Evolutionary conservation across 2,797 vertebrate genomes (phyloP), one percentile per base, ranked within the genome.

Genomic region (Pipistrellus pygmaeus): DNA sequence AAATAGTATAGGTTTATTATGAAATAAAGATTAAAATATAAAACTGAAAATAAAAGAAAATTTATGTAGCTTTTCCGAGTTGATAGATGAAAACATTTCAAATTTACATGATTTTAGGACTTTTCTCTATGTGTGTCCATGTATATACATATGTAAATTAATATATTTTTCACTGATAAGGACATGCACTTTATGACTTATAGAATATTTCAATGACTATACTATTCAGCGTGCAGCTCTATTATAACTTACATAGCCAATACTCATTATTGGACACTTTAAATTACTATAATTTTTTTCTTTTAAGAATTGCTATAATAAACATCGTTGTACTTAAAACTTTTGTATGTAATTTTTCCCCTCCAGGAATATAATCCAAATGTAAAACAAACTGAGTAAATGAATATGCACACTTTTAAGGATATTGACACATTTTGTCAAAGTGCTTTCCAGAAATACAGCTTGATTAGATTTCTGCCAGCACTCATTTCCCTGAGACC

Each of bases 281-380:
- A 86, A 89, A 76, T 71, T 84, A 27, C 55, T 90, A 32, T 66
- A 62, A 44, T 68, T 93, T 38, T 57, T 92, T 80, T 41, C 38
- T 76, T 80, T 66, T 60, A 71, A 88, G 10, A 84, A 94, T 48
- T 35, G 14, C 30, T 91, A 35, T 10, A 8, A 76, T 72, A 80
- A 85, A n/a, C 1, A 15, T 75, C 5, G 68, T 62, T 71, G 3
- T 80, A 32, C 25, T 90, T 80, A 55, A 81, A 46, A 41, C 2
- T 51, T 93, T 89, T 64, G 10, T 30, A 25, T 60, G 5, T n/a
- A 57, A 75, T 88, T 72, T 32, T 64, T 32, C 10, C 1, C 51
- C 25, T 72, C 64, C 44, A 46, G 14, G 6, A 66, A 64, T 6
- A 88, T 78, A 55, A 4, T 66, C 6, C 32, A 69, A 66, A 23